Base-by-base conservation (phyloP, 2,113 vertebrate genomes). In the Ceratotherium simum region DNA sequence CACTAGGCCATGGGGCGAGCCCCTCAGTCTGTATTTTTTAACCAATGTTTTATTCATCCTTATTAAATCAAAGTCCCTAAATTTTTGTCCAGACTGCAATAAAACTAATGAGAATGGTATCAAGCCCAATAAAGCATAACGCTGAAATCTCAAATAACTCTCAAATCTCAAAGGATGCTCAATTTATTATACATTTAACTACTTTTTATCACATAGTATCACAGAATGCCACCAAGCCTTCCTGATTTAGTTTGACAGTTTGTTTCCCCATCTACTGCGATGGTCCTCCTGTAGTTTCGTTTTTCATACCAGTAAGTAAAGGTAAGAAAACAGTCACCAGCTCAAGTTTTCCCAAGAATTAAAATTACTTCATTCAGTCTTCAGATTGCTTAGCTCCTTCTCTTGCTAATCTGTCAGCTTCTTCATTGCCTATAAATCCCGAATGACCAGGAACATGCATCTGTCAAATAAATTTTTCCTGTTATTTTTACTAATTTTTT, bases 371-470 rank as follows among this genome's bases (percentile, higher is more conserved):
- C 0, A 0, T 23, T 96, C 82, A 60, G 79, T 46, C 94, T 39
- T 83, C 0, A 17, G 90, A 96, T 98, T 99, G 65, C 65, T 91
- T 95, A 0, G 99, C 99, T 85, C 99, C 99, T 97, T 99, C 99
- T 97, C 99, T 99, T 13, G 99, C 99, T 64, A 99, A 98, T 33
- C 99, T 98, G 97, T 99, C 99, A 0, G 99, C 99, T 97, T 99
- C 99, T 98, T 99, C 99, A 5, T 99, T 99, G 95, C 99, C 99
- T 72, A 0, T 73, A 97, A 99, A 99, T 1, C 99, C 99, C 9
- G 99, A 99, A 31, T 99, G 99, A 69, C 99, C 99, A 0, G 99
- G 99, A 87, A 99, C 78, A 8, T 99, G 99, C 98, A 99, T 97
- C 99, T 99, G 98, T 96, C 96, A 90, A 14, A 65, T 2, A 73